phyloP scores from a whole-genome alignment of 64 coral and sea anemone species.

The Montipora sp. region DNA sequence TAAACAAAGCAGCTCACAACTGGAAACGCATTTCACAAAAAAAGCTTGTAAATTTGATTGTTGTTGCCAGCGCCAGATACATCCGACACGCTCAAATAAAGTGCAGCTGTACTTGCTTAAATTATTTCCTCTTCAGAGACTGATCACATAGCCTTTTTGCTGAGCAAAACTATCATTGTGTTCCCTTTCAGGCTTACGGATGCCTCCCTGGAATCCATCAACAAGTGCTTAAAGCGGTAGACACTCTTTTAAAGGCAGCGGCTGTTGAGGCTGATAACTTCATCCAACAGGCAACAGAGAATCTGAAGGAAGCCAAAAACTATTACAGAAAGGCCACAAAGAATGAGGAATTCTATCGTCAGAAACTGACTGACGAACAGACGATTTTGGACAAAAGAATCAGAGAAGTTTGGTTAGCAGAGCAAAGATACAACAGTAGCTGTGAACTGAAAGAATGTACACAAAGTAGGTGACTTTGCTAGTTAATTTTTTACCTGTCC shows the following conservation, averaged over 20 bases:
- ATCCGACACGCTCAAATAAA: too few species aligned
- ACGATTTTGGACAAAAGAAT: conserved; percentile 73
- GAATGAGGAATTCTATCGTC: conserved; percentile 66
- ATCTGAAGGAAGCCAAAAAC: conserved; percentile 82
- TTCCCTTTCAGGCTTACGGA: conserved; percentile 79
- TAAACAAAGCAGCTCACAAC: too few species aligned
- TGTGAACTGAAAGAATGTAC: conserved; percentile 76
- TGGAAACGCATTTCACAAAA: too few species aligned
- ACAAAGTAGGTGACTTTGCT: conserved; percentile 70
- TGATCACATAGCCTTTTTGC: too few species aligned
- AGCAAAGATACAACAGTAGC: conserved; percentile 82
- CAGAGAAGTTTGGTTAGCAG: conserved; percentile 85
- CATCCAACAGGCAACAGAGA: conserved; percentile 82
- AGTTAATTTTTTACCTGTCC: neutral
- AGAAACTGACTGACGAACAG: conserved; percentile 71
- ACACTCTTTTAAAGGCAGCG: conserved; percentile 52
- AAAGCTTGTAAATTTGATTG: too few species aligned
- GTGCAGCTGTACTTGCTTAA: too few species aligned
- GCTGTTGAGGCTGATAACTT: conserved; percentile 89
- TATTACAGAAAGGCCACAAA: conserved; percentile 82
- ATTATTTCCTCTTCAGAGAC: too few species aligned
- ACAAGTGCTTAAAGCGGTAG: conserved; percentile 54
- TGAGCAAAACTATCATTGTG: neutral
- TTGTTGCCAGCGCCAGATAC: too few species aligned
- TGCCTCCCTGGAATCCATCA: conserved; percentile 84